A percentile compares a stretch with the other conserved stretches of the same genome.
phyloP scores from a whole-genome alignment of 2,888 invertebrate species.

The Drosophila silvestris region DNA sequence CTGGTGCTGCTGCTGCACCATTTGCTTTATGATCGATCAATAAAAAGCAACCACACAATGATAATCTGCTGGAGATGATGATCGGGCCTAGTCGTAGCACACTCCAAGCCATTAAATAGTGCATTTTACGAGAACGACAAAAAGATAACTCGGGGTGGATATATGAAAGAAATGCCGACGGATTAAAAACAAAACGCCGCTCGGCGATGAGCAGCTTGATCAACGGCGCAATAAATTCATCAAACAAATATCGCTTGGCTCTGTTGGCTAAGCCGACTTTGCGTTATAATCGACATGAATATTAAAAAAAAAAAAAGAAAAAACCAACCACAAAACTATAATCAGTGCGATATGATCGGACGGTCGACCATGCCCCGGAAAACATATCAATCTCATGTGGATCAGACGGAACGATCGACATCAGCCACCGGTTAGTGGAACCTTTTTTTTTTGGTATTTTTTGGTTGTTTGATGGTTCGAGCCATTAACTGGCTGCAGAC shows the following conservation, averaged over 20 bases:
- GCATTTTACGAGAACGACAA: slow-evolving; percentile 62
- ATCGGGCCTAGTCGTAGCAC: slow-evolving; percentile 49
- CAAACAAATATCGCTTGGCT: slow-evolving; percentile 69
- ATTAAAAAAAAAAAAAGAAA: slow-evolving; percentile 59
- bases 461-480: slow-evolving; percentile 32
- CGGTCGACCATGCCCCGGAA: slow-evolving; percentile 41
- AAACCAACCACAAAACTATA: slow-evolving; percentile 75
- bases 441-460: slow-evolving; percentile 30
- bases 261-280: slow-evolving; percentile 40
- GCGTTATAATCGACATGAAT: slow-evolving; percentile 74
- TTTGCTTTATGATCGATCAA: slow-evolving; percentile 49
- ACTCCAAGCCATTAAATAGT: slow-evolving; percentile 66
- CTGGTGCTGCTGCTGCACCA: background rate
- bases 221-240: slow-evolving; percentile 76
- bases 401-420: slow-evolving; percentile 43
- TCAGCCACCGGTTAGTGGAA: slow-evolving; percentile 62
- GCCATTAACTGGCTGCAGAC: slow-evolving; percentile 78
- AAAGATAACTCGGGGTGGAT: slow-evolving; percentile 22
- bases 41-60: slow-evolving; percentile 44
- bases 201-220: slow-evolving; percentile 51
- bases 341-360: slow-evolving; percentile 77
- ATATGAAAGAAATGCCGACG: slow-evolving; percentile 63
- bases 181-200: slow-evolving; percentile 73
- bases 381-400: slow-evolving; percentile 76
- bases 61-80: slow-evolving; percentile 54